phyloP scores from a whole-genome alignment of 2,888 invertebrate species.

The Sisyra nigra region DNA sequence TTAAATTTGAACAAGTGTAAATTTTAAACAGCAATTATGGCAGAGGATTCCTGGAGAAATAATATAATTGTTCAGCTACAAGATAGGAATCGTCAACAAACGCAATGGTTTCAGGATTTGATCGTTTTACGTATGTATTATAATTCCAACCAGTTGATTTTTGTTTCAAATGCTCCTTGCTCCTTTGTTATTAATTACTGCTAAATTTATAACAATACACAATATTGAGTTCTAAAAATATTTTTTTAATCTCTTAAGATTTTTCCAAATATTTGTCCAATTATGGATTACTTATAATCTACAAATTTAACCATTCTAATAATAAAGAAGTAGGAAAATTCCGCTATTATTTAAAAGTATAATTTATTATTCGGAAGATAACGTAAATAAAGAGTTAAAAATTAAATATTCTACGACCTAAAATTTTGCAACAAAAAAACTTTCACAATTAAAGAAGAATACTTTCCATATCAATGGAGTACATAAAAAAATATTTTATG shows the following conservation, averaged over 20 bases:
- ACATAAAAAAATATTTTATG: no score
- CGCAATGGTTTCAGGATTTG: slow-evolving; percentile 60
- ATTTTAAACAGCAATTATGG: slow-evolving; percentile 14
- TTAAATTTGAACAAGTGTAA: no score
- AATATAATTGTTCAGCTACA: slow-evolving; percentile 52
- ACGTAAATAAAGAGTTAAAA: no score
- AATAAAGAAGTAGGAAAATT: no score
- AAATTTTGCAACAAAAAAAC: no score
- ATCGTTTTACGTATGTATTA: slow-evolving; percentile 36
- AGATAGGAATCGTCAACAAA: slow-evolving; percentile 58
- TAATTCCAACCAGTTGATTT: background rate
- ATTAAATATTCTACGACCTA: no score
- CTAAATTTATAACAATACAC: slow-evolving; percentile 7
- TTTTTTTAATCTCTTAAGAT: slow-evolving; percentile 8
- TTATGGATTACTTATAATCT: background rate
- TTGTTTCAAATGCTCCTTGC: no score
- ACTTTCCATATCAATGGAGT: no score
- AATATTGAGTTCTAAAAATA: slow-evolving; percentile 1
- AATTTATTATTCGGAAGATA: no score
- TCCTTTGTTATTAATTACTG: no score
- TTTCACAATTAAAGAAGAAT: no score
- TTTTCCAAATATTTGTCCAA: background rate
- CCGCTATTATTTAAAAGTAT: background rate
- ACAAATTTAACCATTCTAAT: background rate
- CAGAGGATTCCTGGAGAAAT: slow-evolving; percentile 46